Base-by-base conservation (phyloP, 1,140 invertebrate species). In the Cotesia vestalis region DNA sequence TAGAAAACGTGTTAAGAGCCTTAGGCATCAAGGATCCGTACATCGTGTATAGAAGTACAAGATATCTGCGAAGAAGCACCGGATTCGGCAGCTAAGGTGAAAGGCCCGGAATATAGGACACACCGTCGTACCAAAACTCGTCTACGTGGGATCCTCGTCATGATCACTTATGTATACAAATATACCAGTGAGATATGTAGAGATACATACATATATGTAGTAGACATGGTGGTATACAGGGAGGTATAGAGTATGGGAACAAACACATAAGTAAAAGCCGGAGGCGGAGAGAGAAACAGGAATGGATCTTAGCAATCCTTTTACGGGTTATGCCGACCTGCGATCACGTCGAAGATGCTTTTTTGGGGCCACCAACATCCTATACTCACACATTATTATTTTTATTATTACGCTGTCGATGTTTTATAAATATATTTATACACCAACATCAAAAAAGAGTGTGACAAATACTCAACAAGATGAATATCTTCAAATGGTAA, bases 81-180 rank as follows among this genome's bases (percentile, higher is more conserved):
- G 17, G 59, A 60, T 60, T 60, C 59, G 63, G 63, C 63, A 66
- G 12, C 63, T 80, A 80, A 85, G 84, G 83, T 85, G 82, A 85
- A 85, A 85, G 81, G 80, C 81, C 79, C 75, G 75, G 74, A 82
- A 84, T 81, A 85, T 85, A 77, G 79, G 81, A 84, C 83, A 83
- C 76, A 76, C 52, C 63, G 72, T 66, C 55, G 40, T 46, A 46
- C 40, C 80, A 78, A 77, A 82, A 82, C 79, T 83, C 77, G 78
- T 83, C 79, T 84, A 80, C 78, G 79, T 81, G 79, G 80, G 78
- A 79, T 79, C 71, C 53, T 82, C 57, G 57, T 38, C 27, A 36
- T 4, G 34, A 36, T 35, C 60, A 38, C 9, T 36, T 36, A 27
- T 62, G 11, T 46, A 46, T 46, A 46, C 40, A 46, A 46, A 46